Percentiles rank a stretch among this genome's conserved stretches.
Conservation (phyloP, 2,888 invertebrate species). For the Orthonychiurus folsomi region DNA sequence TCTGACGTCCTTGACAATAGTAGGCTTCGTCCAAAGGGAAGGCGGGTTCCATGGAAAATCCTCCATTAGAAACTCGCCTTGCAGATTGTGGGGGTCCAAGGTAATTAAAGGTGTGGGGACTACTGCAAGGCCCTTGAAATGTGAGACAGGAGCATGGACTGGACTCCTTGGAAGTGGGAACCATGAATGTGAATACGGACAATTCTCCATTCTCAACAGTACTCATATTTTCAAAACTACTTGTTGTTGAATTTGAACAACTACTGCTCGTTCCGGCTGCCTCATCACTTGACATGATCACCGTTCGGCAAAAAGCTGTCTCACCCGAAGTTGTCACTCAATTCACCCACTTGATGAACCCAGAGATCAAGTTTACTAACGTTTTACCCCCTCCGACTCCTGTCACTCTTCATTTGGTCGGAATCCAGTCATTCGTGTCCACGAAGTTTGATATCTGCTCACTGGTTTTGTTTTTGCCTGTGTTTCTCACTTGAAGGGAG, state of each 20-base stretch:
- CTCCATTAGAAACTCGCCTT: not conserved
- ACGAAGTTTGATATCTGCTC: not conserved
- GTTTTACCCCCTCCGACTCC: not conserved
- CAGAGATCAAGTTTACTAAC: no score
- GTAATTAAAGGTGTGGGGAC: not conserved
- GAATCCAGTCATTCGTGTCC: not conserved
- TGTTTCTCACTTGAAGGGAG: no score
- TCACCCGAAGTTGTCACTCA: not conserved
- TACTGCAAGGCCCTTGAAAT: not conserved
- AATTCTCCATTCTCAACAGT: slow-evolving; percentile 10
- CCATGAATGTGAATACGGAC: slow-evolving; percentile 10
- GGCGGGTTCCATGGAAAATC: not conserved
- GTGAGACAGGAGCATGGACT: not conserved
- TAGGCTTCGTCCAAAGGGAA: not conserved
- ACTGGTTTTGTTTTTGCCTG: no score
- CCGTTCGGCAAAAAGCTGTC: not conserved
- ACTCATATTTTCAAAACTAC: slow-evolving; percentile 1
- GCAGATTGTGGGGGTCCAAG: not conserved
- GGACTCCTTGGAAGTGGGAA: not conserved
- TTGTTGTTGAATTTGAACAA: not conserved
- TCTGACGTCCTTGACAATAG: not conserved
- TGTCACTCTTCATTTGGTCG: not conserved
- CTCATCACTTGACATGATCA: not conserved
- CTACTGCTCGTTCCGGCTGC: not conserved
- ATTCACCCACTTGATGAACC: not conserved